phyloP scores from a whole-genome alignment of 1,140 invertebrate species.

The Trachelipus rathkii region DNA sequence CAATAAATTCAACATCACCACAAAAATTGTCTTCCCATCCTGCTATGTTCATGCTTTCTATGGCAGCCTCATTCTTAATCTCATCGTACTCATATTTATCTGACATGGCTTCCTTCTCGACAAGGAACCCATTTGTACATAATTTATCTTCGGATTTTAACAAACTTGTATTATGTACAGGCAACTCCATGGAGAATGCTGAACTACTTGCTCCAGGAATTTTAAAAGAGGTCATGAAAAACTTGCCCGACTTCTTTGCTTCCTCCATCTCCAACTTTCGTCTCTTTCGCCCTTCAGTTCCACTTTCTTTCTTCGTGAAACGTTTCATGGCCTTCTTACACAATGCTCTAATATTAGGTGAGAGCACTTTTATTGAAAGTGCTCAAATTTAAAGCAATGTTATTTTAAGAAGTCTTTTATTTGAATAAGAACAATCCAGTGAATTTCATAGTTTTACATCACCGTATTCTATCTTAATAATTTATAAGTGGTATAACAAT shows the following conservation, averaged over 20 bases:
- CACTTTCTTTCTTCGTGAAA: background rate
- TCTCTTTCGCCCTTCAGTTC: background rate
- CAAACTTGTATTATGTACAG: conserved; percentile 2
- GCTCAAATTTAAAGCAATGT: too few relatives aligned
- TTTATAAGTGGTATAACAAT: too few relatives aligned
- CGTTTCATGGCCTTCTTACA: background rate
- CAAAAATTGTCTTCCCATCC: too few relatives aligned
- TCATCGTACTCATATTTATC: background rate
- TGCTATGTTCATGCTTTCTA: background rate
- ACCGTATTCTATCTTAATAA: too few relatives aligned
- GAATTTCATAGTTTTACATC: too few relatives aligned
- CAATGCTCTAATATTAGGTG: background rate
- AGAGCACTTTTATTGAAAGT: background rate
- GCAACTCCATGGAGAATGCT: background rate
- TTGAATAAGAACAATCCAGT: too few relatives aligned
- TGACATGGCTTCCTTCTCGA: background rate
- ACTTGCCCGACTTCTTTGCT: background rate
- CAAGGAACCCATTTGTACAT: background rate
- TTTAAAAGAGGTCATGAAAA: too few relatives aligned
- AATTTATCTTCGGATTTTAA: background rate
- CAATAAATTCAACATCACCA: too few relatives aligned
- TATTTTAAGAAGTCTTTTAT: too few relatives aligned
- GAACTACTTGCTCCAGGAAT: too few relatives aligned
- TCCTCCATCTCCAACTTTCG: background rate
- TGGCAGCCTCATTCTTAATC: background rate